Conservation (phyloP, 2,113 vertebrate species). For the Syngnathus floridae region DNA sequence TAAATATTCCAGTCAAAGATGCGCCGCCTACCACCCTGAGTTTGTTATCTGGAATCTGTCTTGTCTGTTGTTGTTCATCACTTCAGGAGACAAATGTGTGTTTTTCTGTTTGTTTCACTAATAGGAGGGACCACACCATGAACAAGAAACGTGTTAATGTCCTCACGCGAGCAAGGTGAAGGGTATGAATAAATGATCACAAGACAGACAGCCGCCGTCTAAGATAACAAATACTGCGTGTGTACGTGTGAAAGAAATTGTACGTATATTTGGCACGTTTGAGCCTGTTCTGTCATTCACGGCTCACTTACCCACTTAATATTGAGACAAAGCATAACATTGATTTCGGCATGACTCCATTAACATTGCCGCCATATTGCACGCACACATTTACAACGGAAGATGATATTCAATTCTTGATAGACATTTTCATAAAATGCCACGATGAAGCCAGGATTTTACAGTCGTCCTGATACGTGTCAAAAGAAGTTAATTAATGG, state of each 20-base stretch:
- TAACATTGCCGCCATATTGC: conserved; percentile 28
- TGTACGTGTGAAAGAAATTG: background rate
- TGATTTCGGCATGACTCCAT: conserved; percentile 51
- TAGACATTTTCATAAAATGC: conserved; percentile 42
- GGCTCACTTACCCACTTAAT: conserved; percentile 25
- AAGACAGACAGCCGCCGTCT: background rate
- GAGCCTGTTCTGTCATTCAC: conserved; percentile 19
- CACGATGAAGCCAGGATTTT: conserved; percentile 28
- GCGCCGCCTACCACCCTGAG: conserved; percentile 15
- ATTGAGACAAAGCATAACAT: conserved; percentile 40
- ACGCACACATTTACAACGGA: conserved; percentile 40
- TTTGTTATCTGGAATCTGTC: conserved; percentile 37
- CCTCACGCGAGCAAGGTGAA: conserved; percentile 2
- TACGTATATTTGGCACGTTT: conserved; percentile 8
- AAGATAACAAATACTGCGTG: conserved; percentile 5
- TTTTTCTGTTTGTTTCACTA: conserved; percentile 26
- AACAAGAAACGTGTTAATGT: conserved; percentile 8
- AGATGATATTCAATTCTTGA: conserved; percentile 47
- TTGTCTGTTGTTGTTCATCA: conserved; percentile 25
- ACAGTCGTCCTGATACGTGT: conserved; percentile 32
- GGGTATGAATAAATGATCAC: conserved; percentile 24
- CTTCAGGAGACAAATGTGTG: conserved; percentile 3
- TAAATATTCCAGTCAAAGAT: conserved; percentile 50
- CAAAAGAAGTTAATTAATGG: conserved; percentile 41
- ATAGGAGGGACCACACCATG: conserved; percentile 3